Evolutionary conservation across 2,113 vertebrate genomes (phyloP).

Genomic region (Beaufortia kweichowensis): DNA sequence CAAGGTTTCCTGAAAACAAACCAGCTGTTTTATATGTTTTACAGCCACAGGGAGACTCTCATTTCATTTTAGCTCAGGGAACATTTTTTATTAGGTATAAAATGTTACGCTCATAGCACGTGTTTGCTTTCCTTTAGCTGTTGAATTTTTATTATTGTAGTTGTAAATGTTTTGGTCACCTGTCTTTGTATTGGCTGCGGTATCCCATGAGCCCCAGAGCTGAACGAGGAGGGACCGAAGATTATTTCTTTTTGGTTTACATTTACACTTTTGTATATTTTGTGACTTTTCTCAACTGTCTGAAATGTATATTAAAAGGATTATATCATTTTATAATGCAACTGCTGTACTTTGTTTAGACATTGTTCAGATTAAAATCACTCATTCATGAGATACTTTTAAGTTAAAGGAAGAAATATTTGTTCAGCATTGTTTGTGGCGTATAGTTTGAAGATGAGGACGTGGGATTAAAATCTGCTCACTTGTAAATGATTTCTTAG

Average conservation of each 20-base stretch:
- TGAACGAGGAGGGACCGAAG: not conserved
- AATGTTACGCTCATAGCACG: slow-evolving; percentile 13
- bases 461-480: not conserved
- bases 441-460: slow-evolving; percentile 36
- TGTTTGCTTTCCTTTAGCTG: slow-evolving; percentile 40
- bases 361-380: not conserved
- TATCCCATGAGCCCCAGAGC: not conserved
- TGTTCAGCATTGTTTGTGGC: slow-evolving; percentile 27
- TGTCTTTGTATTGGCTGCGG: slow-evolving; percentile 19
- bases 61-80: slow-evolving; percentile 27
- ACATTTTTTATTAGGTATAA: slow-evolving; percentile 30
- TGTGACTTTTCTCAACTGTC: not conserved
- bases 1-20: slow-evolving; percentile 27
- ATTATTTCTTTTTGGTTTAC: not conserved
- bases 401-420: slow-evolving; percentile 14
- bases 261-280: not conserved
- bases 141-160: slow-evolving; percentile 33
- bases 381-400: not conserved
- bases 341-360: not conserved
- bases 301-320: not conserved
- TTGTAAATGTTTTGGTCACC: slow-evolving; percentile 42
- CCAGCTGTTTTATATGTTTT: slow-evolving; percentile 33
- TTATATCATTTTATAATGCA: not conserved
- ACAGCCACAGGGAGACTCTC: slow-evolving; percentile 23
- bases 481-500: not conserved